Base-by-base conservation (phyloP, 2,797 vertebrate species). In the Falco naumanni region DNA sequence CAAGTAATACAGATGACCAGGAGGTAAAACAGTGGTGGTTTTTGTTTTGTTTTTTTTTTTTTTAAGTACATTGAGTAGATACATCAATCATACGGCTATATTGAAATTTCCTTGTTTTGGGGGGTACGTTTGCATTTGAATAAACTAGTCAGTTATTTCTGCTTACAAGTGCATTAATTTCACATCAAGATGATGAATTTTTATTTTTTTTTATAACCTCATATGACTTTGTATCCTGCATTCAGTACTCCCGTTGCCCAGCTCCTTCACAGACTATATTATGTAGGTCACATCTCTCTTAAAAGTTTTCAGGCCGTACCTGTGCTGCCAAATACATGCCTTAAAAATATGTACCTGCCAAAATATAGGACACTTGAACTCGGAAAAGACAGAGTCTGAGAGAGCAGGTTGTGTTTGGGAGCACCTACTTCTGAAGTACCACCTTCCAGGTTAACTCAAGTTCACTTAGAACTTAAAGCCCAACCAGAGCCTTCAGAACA, bases 1-100 rank as follows among this genome's bases (percentile, higher is more conserved):
- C 99, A 91, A 99, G 99, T 98, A 99, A 99, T 98, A 99, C 98
- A 86, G 99, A 99, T 51, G 99, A 99, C 97, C 99, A 99, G 96
- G 99, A 99, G 99, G 99, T 99, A 98, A 29, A 60, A 29, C 15
- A 66, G 37, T 16, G 39, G 39, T 39, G 39, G 39, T 39, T 39
- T 39, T 39, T 39, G 39, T 34, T 63, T 41, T 18, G 10, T 13
- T 29, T 25, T 6, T 45, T 68, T n/a, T 37, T 18, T 33, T 9
- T 25, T 5, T 14, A 28, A 28, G 61, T 33, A 13, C 0, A 0
- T 43, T 24, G 21, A 37, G 24, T 64, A 37, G 19, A n/a, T 37
- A 15, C 16, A 15, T 59, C 0, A 1, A 3, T 43, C 9, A 22
- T 34, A 70, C 5, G 76, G 5, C 21, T 53, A 5, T 39, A 26